These are phyloP conservation scores for Bombylius discolor DNA, from an alignment of 2,888 invertebrate species.

Conservation along the genomic window DNA sequence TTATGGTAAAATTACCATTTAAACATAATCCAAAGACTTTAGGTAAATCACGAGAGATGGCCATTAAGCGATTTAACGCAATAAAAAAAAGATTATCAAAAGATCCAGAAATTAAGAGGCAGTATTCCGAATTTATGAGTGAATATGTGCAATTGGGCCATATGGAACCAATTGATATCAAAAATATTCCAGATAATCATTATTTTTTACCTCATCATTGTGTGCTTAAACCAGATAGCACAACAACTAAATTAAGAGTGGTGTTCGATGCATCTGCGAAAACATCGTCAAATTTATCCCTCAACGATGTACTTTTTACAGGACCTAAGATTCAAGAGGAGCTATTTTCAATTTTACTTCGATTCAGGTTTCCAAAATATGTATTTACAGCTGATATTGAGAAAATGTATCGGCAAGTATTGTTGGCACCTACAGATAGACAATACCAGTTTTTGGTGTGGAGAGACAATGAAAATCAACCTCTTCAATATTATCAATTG, in stretches of 20 bases:
- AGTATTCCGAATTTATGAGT: background rate
- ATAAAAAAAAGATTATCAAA: too few relatives aligned
- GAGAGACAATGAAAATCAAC: background rate
- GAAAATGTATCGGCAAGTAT: conserved; percentile 10
- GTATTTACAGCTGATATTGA: conserved; percentile 9
- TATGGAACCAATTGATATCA: background rate
- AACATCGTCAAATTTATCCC: conserved; percentile 10
- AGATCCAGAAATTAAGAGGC: background rate
- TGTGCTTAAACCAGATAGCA: background rate
- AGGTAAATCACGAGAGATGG: too few relatives aligned
- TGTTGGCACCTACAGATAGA: background rate
- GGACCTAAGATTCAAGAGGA: conserved; percentile 11
- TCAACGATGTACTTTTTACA: conserved; percentile 8
- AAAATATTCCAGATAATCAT: background rate
- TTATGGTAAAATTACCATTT: too few relatives aligned
- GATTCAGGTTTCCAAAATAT: conserved; percentile 1
- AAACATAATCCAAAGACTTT: too few relatives aligned
- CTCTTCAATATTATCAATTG: conserved; percentile 4
- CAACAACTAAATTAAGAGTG: conserved; percentile 5
- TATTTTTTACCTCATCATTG: conserved; percentile 1
- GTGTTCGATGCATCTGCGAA: too few relatives aligned
- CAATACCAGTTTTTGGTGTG: conserved; percentile 10
- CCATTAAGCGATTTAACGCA: too few relatives aligned
- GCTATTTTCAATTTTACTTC: conserved; percentile 10
- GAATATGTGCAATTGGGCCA: background rate